Conservation (phyloP, 2,113 vertebrate species). For the Perognathus longimembris region DNA sequence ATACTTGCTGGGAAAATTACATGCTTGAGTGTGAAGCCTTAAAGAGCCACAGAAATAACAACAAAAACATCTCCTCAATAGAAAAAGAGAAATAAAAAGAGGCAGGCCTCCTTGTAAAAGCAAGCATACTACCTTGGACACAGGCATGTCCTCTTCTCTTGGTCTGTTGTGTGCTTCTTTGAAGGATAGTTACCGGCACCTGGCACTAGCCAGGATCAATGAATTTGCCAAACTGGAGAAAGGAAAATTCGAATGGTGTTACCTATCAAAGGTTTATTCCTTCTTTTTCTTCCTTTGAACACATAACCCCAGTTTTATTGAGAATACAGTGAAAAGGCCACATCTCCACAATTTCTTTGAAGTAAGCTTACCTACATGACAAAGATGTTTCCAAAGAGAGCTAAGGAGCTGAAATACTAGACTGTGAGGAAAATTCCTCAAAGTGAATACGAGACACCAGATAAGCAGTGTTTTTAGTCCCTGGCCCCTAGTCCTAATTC, state of each 20-base stretch:
- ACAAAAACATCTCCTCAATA: background rate
- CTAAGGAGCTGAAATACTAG: background rate
- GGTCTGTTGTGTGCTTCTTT: background rate
- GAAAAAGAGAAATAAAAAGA: background rate
- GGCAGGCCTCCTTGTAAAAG: background rate
- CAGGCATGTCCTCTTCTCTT: no score
- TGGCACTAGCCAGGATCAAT: background rate
- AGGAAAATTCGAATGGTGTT: background rate
- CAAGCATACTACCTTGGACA: background rate
- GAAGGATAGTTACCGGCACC: background rate
- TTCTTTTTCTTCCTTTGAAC: no score
- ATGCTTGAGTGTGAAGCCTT: background rate
- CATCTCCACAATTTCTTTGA: background rate
- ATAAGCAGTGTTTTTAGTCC: background rate
- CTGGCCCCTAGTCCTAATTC: background rate
- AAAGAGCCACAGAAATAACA: background rate
- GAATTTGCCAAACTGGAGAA: background rate
- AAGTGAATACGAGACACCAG: background rate
- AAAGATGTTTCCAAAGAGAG: background rate
- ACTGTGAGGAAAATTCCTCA: background rate
- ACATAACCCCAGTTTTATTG: background rate
- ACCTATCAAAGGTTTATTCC: background rate
- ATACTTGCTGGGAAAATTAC: background rate
- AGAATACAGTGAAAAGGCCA: background rate
- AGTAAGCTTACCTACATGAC: background rate